Percentiles rank a stretch among this genome's conserved stretches.
Conservation (phyloP, 1,140 invertebrate species). For the Bombus impatiens region DNA sequence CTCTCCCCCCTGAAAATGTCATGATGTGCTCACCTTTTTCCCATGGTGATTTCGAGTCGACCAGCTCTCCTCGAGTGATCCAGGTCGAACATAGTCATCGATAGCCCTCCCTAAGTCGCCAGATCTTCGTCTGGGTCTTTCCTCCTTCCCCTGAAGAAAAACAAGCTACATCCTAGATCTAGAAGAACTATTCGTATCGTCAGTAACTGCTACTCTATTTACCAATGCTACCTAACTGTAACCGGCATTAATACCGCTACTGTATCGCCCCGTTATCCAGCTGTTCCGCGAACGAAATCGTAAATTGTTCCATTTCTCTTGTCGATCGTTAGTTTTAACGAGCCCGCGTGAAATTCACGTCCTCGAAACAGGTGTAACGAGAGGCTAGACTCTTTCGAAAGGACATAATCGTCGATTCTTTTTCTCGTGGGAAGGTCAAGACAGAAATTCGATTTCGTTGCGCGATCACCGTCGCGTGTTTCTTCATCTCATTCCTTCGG, state of each 20-base stretch:
- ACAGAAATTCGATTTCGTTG: constrained; percentile 1
- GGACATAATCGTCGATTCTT: constrained; percentile 16
- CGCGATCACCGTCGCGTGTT: background rate
- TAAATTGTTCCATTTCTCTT: constrained; percentile 17
- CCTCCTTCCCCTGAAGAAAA: constrained; percentile 15
- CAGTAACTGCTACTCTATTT: constrained; percentile 57
- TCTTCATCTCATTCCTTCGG: background rate
- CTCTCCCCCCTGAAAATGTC: constrained; percentile 24
- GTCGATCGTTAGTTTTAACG: background rate
- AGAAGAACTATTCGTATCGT: constrained; percentile 53
- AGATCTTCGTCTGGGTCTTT: constrained; percentile 27
- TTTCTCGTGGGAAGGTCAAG: constrained; percentile 1
- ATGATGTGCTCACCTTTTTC: background rate
- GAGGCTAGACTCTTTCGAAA: constrained; percentile 36
- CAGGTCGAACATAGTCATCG: constrained; percentile 2
- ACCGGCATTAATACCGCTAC: constrained; percentile 39
- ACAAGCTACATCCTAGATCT: constrained; percentile 37
- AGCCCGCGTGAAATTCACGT: background rate
- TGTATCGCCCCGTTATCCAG: constrained; percentile 48
- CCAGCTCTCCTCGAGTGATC: background rate
- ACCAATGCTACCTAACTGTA: constrained; percentile 39
- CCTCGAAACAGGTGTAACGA: constrained; percentile 1
- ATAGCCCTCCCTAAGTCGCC: background rate
- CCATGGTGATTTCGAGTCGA: background rate
- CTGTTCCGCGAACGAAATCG: constrained; percentile 18